A percentile compares a stretch with the other conserved stretches of the same genome.
phyloP scores from a whole-genome alignment of 2,888 invertebrate genomes.

The Ganaspis brasiliensis region DNA sequence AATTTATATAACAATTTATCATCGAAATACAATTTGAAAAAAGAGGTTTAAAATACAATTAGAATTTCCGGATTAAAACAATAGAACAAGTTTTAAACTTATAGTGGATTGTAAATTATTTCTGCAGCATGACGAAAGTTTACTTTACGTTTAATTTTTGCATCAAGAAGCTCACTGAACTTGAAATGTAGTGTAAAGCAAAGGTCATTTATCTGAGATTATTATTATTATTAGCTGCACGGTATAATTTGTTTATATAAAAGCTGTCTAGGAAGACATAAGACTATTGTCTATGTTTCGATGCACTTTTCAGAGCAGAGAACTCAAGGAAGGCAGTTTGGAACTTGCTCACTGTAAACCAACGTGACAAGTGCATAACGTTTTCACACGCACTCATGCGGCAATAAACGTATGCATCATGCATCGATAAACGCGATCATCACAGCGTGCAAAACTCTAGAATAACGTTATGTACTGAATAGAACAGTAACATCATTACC shows the following conservation, averaged over 20 bases:
- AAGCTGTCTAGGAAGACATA: background rate
- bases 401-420: conserved; percentile 57
- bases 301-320: conserved; percentile 6
- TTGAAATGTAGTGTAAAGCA: too few species aligned
- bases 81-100: too few species aligned
- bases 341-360: conserved; percentile 15
- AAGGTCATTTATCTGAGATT: too few species aligned
- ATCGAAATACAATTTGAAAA: too few species aligned
- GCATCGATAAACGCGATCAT: conserved; percentile 59
- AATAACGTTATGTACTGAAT: conserved; percentile 60
- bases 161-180: too few species aligned
- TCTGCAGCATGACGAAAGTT: too few species aligned
- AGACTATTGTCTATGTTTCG: background rate
- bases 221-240: background rate
- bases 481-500: conserved; percentile 56
- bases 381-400: conserved; percentile 48
- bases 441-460: conserved; percentile 49
- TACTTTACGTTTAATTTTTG: too few species aligned
- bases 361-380: conserved; percentile 36
- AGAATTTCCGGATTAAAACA: too few species aligned
- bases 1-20: too few species aligned
- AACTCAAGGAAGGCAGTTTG: conserved; percentile 22
- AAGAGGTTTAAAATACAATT: too few species aligned
- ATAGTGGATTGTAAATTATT: too few species aligned
- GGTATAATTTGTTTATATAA: background rate